Percentiles rank a stretch among this genome's conserved stretches.
These are phyloP conservation scores for Philypnodon macrostomus DNA, from an alignment of 2,797 vertebrate species.

Conservation along the genomic window DNA sequence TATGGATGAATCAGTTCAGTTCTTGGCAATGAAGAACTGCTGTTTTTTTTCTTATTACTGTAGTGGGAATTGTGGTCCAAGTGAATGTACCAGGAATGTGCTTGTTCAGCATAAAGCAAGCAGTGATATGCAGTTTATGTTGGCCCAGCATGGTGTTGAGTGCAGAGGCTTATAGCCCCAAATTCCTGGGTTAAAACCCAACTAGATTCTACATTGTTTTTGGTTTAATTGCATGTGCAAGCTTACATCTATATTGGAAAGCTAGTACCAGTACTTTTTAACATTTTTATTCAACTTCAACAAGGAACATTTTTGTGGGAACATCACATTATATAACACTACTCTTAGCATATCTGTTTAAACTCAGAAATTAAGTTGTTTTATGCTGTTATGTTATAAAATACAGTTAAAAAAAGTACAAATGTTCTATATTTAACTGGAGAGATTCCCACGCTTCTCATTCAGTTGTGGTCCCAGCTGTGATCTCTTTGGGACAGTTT, in stretches of 20 bases:
- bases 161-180: conserved; percentile 7
- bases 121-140: conserved; percentile 21
- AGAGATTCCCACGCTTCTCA: conserved; percentile 60
- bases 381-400: no score
- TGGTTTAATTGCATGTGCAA: background rate
- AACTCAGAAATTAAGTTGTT: no score
- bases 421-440: background rate
- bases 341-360: no score
- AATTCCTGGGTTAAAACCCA: conserved; percentile 10
- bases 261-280: no score
- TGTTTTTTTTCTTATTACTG: conserved; percentile 18
- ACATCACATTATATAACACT: no score
- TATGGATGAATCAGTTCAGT: conserved; percentile 14
- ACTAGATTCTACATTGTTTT: background rate
- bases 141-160: conserved; percentile 19
- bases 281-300: no score
- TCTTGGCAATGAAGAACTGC: conserved; percentile 20
- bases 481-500: conserved; percentile 45
- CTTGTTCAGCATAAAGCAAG: conserved; percentile 33
- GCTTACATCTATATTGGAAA: background rate
- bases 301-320: no score
- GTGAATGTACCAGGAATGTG: conserved; percentile 35
- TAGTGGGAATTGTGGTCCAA: conserved; percentile 16
- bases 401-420: conserved; percentile 4
- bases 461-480: conserved; percentile 65